These are phyloP conservation scores for Sebastes hubbsi DNA, from an alignment of 2,797 vertebrate genomes.

Conservation along the genomic window DNA sequence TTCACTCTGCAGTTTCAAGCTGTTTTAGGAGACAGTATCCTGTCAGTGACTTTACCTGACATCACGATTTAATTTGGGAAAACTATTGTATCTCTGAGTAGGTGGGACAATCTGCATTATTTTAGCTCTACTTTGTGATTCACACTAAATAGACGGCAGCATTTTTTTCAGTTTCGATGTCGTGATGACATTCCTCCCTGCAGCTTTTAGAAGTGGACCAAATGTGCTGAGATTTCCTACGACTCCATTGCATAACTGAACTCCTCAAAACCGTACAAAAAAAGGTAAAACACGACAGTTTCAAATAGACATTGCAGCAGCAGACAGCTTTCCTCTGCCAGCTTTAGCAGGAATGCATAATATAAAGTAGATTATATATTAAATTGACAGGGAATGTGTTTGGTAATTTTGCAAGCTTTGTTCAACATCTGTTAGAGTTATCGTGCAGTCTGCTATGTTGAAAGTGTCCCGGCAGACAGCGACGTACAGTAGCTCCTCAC, in stretches of 20 bases:
- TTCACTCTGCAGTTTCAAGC: background rate
- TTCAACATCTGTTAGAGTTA: constrained; percentile 2
- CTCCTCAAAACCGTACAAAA: background rate
- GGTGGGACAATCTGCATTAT: background rate
- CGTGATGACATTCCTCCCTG: background rate
- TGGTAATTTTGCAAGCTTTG: background rate
- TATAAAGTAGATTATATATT: background rate
- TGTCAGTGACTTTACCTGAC: background rate
- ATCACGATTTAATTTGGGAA: background rate
- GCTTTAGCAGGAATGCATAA: background rate
- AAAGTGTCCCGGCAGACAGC: constrained; percentile 30
- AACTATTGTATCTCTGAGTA: background rate
- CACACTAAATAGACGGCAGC: background rate
- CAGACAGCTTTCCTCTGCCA: background rate
- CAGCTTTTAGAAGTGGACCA: background rate
- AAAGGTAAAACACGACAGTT: background rate
- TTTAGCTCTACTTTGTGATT: background rate
- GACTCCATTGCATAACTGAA: background rate
- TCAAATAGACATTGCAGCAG: background rate
- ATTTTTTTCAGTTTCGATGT: background rate
- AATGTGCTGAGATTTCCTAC: background rate
- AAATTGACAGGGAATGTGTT: constrained; percentile 1
- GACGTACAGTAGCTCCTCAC: constrained; percentile 19
- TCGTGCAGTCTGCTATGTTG: background rate
- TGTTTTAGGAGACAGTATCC: background rate